phyloP scores from a whole-genome alignment of 2,797 vertebrate genomes.

The Falco rusticolus region DNA sequence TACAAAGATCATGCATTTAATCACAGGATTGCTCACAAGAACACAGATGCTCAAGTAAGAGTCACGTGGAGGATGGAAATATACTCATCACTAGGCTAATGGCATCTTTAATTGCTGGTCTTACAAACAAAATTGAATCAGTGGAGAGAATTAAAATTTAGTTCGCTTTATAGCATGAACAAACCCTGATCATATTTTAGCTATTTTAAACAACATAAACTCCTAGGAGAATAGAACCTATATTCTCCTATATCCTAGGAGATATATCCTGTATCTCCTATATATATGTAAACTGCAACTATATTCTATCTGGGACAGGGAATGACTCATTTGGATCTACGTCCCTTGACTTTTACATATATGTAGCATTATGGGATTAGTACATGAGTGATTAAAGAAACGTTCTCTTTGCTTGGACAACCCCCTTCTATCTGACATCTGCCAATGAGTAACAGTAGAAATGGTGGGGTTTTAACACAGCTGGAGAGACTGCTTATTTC shows the following conservation, averaged over 20 bases:
- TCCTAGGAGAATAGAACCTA: neutral
- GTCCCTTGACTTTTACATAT: neutral
- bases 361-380: neutral
- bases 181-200: neutral
- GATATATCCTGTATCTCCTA: neutral
- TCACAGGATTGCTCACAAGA: conserved; percentile 8
- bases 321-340: neutral
- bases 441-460: neutral
- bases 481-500: neutral
- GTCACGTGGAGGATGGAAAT: neutral
- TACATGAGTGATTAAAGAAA: neutral
- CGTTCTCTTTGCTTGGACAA: neutral
- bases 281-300: neutral
- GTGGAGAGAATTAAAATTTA: neutral
- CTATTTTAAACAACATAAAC: neutral
- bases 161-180: neutral
- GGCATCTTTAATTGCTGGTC: conserved; percentile 34
- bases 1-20: neutral
- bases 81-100: neutral
- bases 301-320: neutral
- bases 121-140: neutral
- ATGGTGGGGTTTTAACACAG: neutral
- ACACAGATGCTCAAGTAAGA: conserved; percentile 24
- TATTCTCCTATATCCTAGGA: neutral
- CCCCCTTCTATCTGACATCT: neutral